A percentile compares a stretch with the other conserved stretches of the same genome.
These are phyloP conservation scores for Baryphthengus martii DNA, from an alignment of 2,113 vertebrate species.

Conservation along the genomic window DNA sequence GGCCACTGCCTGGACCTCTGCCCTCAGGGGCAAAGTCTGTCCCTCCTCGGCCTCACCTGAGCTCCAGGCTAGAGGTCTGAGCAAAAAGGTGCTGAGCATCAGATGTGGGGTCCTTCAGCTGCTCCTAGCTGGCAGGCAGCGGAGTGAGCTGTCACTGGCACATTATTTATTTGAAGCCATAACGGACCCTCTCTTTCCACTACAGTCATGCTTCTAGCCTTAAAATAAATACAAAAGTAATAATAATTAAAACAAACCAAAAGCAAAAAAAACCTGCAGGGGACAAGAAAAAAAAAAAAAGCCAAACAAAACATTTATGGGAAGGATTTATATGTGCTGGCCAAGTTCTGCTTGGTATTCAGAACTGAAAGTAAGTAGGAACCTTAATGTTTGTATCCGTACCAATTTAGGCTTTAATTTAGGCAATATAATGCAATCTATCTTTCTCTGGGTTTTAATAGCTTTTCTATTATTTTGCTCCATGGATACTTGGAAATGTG, in stretches of 20 bases:
- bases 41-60: background rate
- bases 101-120: background rate
- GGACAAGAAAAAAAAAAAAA: no score
- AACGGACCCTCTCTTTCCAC: background rate
- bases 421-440: background rate
- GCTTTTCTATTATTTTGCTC: conserved; percentile 30
- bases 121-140: background rate
- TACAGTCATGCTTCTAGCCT: background rate
- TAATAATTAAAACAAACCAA: no score
- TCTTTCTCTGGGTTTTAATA: conserved; percentile 17
- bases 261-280: background rate
- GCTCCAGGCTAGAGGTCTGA: background rate
- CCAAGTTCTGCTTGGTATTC: background rate
- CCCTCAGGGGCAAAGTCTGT: background rate
- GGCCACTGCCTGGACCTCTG: background rate
- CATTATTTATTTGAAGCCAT: background rate
- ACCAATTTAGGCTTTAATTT: background rate
- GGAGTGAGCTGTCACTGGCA: background rate
- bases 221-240: background rate
- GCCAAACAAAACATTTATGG: background rate
- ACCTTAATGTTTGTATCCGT: background rate
- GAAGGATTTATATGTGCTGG: background rate
- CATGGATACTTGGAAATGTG: background rate
- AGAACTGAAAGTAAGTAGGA: background rate
- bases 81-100: background rate